Evolutionary conservation across 2,797 vertebrate species (phyloP), one percentile per base, ranked within the genome.

Genomic region (Hypotaenidia philippensis): DNA sequence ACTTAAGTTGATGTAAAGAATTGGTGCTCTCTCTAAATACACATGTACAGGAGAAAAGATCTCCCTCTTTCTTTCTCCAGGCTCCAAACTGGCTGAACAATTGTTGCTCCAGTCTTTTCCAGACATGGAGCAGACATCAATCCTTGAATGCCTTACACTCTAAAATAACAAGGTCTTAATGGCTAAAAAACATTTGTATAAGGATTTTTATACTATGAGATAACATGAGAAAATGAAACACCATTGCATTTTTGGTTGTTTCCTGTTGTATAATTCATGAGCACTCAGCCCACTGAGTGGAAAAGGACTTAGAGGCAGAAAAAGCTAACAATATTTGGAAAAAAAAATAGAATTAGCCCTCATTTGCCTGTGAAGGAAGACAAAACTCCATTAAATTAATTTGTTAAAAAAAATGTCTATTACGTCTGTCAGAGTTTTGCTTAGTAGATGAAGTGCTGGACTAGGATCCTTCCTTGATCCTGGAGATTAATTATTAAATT

Each of bases 151-250:
- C 70, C 70, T 94, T 72, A 65, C 49, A 75, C 66, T 53, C 79
- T 75, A 75, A 88, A 94, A 93, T 83, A 97, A 88, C 90, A 90
- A 95, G 41, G 50, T 26, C 80, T 72, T 79, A 83, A 71, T 1
- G 1, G 63, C 72, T 91, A 85, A 91, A 95, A 96, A 96, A 88
- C 80, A 88, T 94, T 94, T 94, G 83, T 71, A 40, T 57, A 90
- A 91, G 72, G 72, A 93, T 95, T 90, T 93, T 96, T 91, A 78
- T 89, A 59, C 45, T 69, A 56, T 75, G 83, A 93, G 49, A 78
- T 79, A 82, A 93, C 83, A 93, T 57, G 71, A 81, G 72, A 96
- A 94, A 94, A 90, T 0, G 7, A 94, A 89, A 61, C 21, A 84
- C 56, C 40, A 27, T 68, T 75, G 49, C 69, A 71, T 41, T 75